Base-by-base conservation (phyloP, 2,113 vertebrate species). In the Nannospalax galili region DNA sequence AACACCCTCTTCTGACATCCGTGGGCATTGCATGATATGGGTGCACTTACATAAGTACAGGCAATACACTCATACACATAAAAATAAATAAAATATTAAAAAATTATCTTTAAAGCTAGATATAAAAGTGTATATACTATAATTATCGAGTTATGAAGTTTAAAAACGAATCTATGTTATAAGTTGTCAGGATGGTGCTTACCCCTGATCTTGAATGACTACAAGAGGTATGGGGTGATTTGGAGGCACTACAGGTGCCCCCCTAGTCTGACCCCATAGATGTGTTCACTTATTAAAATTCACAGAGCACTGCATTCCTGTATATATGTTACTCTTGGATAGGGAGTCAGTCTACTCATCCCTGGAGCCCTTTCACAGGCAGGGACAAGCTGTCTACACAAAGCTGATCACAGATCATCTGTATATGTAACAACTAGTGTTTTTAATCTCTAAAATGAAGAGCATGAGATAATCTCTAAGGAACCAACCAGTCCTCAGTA, bases 401-500 rank as follows among this genome's bases (percentile, higher is more conserved):
- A 92, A 84, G 95, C 74, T 73, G 92, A 75, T 77, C 90, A 32
- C 56, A 7, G n/a, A 78, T 32, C 35, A 24, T 78, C 69, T 56
- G 40, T 1, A 56, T 70, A 32, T 84, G 67, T 11, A 84, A 56
- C 88, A 93, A 58, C 56, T 86, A 37, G 35, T 73, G 67, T 5
- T 91, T 94, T 89, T 84, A 45, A 67, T 87, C 87, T 94, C 84
- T 37, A 64, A 88, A 96, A 93, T 69, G 95, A 95, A 90, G 77
- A 87, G 11, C 48, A 75, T 48, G 81, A 88, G 52, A 86, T 88
- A 74, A 92, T 92, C 94, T 95, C 94, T 37, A 56, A 88, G 92
- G 93, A 96, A 85, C 1, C 52, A 58, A 91, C 95, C 70, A 79
- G 74, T 88, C 93, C 86, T 86, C 75, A 37, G 52, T 4, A 86